Percentiles rank a stretch among this genome's conserved stretches.
Evolutionary conservation across 2,797 vertebrate species (phyloP).

Genomic region (Lutjanus campechanus): DNA sequence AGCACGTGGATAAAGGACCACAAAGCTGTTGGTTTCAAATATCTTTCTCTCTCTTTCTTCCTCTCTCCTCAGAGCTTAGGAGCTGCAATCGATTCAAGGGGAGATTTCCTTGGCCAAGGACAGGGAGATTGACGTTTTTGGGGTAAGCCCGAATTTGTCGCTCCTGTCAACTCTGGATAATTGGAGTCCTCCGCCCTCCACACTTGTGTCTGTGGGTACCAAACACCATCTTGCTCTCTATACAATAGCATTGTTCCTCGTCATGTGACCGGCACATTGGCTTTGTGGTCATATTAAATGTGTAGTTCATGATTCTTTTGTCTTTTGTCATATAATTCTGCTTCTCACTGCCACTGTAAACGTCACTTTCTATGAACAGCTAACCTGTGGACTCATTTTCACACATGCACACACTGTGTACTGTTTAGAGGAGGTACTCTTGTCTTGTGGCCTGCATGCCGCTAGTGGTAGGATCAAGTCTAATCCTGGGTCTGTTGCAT

Average conservation of each 20-base stretch:
- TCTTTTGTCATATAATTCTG: constrained; percentile 29
- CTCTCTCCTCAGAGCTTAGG: constrained; percentile 73
- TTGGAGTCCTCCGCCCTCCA: constrained; percentile 56
- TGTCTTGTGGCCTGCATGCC: constrained; percentile 48
- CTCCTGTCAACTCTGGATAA: constrained; percentile 69
- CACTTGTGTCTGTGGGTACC: constrained; percentile 50
- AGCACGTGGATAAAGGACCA: constrained; percentile 79
- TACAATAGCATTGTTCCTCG: constrained; percentile 49
- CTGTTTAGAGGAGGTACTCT: constrained; percentile 27
- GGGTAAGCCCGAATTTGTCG: constrained; percentile 83
- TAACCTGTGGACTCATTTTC: constrained; percentile 47
- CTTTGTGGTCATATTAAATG: constrained; percentile 36
- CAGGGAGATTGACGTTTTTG: constrained; percentile 80
- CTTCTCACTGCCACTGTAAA: constrained; percentile 34
- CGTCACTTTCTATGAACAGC: constrained; percentile 28
- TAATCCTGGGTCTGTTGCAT: constrained; percentile 65
- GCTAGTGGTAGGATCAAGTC: constrained; percentile 59
- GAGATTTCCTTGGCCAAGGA: constrained; percentile 77
- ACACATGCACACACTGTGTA: constrained; percentile 3
- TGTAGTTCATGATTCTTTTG: constrained; percentile 29
- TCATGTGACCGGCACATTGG: constrained; percentile 52
- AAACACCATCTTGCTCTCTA: constrained; percentile 28
- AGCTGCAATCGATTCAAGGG: constrained; percentile 78
- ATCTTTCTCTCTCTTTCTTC: constrained; percentile 65
- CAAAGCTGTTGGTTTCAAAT: constrained; percentile 79